These are phyloP conservation scores for Ornithoptera priamus DNA, from an alignment of 2,888 invertebrate species.

Conservation along the genomic window DNA sequence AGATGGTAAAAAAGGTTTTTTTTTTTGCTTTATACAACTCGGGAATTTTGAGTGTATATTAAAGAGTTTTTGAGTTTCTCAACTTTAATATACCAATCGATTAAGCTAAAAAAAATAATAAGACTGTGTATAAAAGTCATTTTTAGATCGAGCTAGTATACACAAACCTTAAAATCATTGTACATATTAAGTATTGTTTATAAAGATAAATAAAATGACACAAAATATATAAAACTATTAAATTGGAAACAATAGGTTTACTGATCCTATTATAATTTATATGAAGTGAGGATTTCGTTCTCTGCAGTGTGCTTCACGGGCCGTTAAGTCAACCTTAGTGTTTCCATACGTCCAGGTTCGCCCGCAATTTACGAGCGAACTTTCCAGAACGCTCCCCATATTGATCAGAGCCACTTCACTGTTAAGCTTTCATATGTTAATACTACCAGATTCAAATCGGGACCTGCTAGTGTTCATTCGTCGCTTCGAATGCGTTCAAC, in stretches of 20 bases:
- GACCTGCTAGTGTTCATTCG: background rate
- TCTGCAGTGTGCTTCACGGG: constrained; percentile 6
- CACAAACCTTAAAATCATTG: too few species aligned
- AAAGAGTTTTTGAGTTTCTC: too few species aligned
- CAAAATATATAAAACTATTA: too few species aligned
- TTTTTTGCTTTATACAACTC: too few species aligned
- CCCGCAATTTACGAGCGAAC: constrained; percentile 19
- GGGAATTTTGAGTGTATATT: too few species aligned
- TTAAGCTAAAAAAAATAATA: too few species aligned
- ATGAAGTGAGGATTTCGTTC: background rate
- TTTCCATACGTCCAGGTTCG: constrained; percentile 7
- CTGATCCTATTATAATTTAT: background rate
- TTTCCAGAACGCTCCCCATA: constrained; percentile 6
- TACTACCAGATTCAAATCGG: background rate
- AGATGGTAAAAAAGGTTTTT: too few species aligned
- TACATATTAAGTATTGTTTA: too few species aligned
- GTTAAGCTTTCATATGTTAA: background rate
- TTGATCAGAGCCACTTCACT: constrained; percentile 5
- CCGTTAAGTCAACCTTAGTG: constrained; percentile 18
- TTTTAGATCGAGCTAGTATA: too few species aligned
- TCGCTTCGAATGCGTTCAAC: background rate
- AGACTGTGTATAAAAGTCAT: too few species aligned
- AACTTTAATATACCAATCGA: too few species aligned
- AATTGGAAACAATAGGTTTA: background rate
- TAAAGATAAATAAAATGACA: too few species aligned